phyloP scores from a whole-genome alignment of 2,113 vertebrate species.

The Peromyscus polionotus region DNA sequence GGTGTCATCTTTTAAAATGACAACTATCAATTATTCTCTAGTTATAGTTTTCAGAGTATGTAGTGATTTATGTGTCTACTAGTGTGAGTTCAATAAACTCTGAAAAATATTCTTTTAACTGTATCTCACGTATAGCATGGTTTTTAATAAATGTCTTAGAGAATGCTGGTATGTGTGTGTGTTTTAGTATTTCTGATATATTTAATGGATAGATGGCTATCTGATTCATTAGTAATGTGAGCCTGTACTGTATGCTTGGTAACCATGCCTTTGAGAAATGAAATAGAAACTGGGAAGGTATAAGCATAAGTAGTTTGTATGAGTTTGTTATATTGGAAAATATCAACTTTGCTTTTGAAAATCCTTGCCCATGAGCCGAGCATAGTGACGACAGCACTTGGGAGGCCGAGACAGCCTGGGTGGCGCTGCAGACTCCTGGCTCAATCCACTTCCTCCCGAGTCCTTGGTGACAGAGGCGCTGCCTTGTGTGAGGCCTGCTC shows the following conservation, averaged over 20 bases:
- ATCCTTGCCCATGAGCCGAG: background rate
- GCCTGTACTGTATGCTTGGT: background rate
- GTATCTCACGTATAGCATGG: background rate
- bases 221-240: background rate
- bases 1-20: background rate
- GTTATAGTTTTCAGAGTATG: slow-evolving; percentile 17
- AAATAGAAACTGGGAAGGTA: slow-evolving; percentile 33
- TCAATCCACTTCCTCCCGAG: background rate
- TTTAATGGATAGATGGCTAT: background rate
- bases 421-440: background rate
- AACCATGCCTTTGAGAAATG: background rate
- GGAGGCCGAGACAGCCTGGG: background rate
- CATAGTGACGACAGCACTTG: no score
- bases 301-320: background rate
- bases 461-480: background rate
- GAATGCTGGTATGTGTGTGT: background rate
- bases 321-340: slow-evolving; percentile 14
- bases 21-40: background rate
- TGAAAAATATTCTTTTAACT: slow-evolving; percentile 35
- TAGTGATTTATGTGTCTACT: background rate
- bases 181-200: slow-evolving; percentile 34
- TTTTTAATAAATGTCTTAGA: slow-evolving; percentile 11
- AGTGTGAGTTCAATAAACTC: background rate
- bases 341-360: slow-evolving; percentile 36
- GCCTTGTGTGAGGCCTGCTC: background rate